Evolutionary conservation across 2,888 invertebrate species (phyloP).

Genomic region (Caradrina kadenii): DNA sequence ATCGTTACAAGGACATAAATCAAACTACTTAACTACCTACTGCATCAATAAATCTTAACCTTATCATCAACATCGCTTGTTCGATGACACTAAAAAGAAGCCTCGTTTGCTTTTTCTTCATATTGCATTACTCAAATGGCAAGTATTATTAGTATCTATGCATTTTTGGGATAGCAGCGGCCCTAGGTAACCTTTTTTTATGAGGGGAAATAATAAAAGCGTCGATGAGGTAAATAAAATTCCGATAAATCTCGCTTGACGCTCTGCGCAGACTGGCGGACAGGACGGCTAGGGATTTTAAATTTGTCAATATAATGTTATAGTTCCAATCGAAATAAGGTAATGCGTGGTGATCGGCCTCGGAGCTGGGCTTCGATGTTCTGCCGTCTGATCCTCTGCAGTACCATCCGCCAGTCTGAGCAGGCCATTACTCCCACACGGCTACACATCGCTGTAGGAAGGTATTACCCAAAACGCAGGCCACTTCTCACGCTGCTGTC

Average conservation of each 20-base stretch:
- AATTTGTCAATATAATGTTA: too few relatives aligned
- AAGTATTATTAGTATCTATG: background rate
- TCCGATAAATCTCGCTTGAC: background rate
- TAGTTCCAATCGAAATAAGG: too few relatives aligned
- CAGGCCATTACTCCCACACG: too few relatives aligned
- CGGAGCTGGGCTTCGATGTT: too few relatives aligned
- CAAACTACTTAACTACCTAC: constrained; percentile 2
- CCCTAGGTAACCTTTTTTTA: background rate
- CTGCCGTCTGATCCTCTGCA: too few relatives aligned
- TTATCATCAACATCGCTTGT: constrained; percentile 8
- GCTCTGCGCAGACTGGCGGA: background rate
- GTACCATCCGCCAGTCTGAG: too few relatives aligned
- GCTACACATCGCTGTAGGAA: background rate
- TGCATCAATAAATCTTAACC: constrained; percentile 25
- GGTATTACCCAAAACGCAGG: background rate
- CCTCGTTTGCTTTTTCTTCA: constrained; percentile 25
- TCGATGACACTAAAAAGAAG: constrained; percentile 2
- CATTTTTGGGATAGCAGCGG: constrained; percentile 27
- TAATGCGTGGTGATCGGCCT: too few relatives aligned
- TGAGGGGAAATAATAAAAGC: background rate
- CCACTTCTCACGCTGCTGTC: background rate
- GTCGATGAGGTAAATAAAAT: background rate
- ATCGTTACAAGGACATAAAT: constrained; percentile 1
- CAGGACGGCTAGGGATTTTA: too few relatives aligned
- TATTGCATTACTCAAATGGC: constrained; percentile 15